These are phyloP conservation scores for Netelia virgata DNA, from an alignment of 2,888 invertebrate genomes.

Conservation along the genomic window DNA sequence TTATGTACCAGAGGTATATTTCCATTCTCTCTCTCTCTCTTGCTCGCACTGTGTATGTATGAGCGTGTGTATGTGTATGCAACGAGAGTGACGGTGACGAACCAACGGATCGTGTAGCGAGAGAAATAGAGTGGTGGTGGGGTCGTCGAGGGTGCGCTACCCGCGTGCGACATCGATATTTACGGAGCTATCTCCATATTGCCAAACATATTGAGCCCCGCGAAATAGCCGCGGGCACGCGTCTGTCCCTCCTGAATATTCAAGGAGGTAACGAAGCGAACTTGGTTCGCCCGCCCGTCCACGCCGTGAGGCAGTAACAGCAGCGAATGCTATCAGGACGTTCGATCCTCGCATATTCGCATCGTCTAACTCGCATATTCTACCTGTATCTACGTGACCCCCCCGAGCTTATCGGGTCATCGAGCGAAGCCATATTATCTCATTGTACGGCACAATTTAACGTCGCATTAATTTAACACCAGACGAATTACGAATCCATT, in stretches of 20 bases:
- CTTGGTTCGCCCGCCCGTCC: slow-evolving; percentile 77
- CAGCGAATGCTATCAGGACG: slow-evolving; percentile 40
- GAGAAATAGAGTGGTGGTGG: slow-evolving; percentile 7
- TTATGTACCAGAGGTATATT: slow-evolving; percentile 11
- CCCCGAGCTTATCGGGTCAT: slow-evolving; percentile 74
- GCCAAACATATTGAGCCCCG: slow-evolving; percentile 83
- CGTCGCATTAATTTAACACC: slow-evolving; percentile 67
- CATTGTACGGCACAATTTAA: slow-evolving; percentile 69
- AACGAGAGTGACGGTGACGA: slow-evolving; percentile 42
- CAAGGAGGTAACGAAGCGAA: slow-evolving; percentile 84
- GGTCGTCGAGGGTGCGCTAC: slow-evolving; percentile 32
- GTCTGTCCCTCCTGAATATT: slow-evolving; percentile 83
- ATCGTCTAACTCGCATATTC: slow-evolving; percentile 35
- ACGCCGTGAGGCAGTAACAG: slow-evolving; percentile 31
- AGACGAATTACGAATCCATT: slow-evolving; percentile 39
- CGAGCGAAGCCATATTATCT: slow-evolving; percentile 77
- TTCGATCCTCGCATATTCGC: slow-evolving; percentile 46
- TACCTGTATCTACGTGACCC: slow-evolving; percentile 34
- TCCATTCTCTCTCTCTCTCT: neutral
- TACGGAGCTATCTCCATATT: slow-evolving; percentile 81
- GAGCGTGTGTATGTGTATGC: slow-evolving; percentile 13
- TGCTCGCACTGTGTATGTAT: neutral
- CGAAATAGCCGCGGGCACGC: slow-evolving; percentile 81
- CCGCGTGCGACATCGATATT: slow-evolving; percentile 70
- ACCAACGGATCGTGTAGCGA: slow-evolving; percentile 27